Evolutionary conservation across 1,140 invertebrate species (phyloP), one percentile per base, ranked within the genome.

Genomic region (Brachionus plicatilis): DNA sequence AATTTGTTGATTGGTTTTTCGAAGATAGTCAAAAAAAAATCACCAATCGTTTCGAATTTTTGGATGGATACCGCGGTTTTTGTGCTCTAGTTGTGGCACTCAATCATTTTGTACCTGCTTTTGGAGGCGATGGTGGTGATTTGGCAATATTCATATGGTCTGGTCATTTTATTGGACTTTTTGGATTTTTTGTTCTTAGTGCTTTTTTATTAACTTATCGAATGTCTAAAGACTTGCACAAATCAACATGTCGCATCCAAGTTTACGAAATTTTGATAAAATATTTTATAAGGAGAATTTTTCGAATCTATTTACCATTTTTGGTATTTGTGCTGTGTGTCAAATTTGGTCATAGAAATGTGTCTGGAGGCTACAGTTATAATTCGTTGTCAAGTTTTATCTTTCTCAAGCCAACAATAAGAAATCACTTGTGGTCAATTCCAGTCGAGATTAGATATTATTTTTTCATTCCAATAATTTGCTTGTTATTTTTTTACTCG

Each of bases 161-260:
- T 24, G 70, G 70, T 45, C 41, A 43, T 24, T 75, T 43, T 43
- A 75, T 75, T 43, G 70, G 70, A 8, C 33, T 75, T 17, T 75
- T 75, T 20, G 70, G 70, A 7, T 75, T 75, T 75, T 75, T 75
- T 43, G 70, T 75, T 45, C n/a, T 75, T 9, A 75, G 70, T 20
- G 12, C 70, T 43, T 45, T 75, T 75, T 45, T 75, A 14, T 37
- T 72, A 43, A 72, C 68, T 72, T 72, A 72, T 43, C 68, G 68
- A 43, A 72, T 72, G 70, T 43, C 37, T n/a, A 75, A 75, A 45
- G 70, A 75, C 20, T 47, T 75, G 8, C n/a, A 41, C 14, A 75
- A 45, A 75, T 6, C 33, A 4, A 14, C 33, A 43, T 45, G 17
- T 12, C n/a, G 33, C 3, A 17, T 24, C 11, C 0, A 75, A 41